phyloP scores from a whole-genome alignment of 2,888 invertebrate species.

The Polydesmus complanatus region DNA sequence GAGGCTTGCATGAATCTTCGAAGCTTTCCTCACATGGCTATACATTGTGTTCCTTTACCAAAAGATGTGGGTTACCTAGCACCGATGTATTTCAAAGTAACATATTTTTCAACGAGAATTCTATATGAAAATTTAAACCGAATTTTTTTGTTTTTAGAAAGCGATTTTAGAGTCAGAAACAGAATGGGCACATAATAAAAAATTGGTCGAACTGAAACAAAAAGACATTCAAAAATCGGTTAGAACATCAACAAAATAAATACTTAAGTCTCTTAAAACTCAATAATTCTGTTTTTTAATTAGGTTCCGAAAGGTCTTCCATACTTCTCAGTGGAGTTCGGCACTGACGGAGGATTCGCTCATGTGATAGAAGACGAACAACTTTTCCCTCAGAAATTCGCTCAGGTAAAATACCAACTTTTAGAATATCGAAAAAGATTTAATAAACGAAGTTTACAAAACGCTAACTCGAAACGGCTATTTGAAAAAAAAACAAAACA shows the following conservation, averaged over 20 bases:
- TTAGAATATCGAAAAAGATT: not conserved
- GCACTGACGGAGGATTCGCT: conserved; percentile 72
- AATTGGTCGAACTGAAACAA: conserved; percentile 54
- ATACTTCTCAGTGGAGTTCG: conserved; percentile 90
- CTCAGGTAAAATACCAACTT: conserved; percentile 46
- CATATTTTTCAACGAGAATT: not conserved
- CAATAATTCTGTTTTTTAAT: not conserved
- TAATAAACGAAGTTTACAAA: not conserved
- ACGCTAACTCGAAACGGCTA: not conserved
- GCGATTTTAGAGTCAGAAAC: conserved; percentile 86
- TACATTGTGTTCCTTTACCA: conserved; percentile 80
- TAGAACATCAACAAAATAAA: conserved; percentile 21
- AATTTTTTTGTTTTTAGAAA: conserved; percentile 43
- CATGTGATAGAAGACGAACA: conserved; percentile 92
- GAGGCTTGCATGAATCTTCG: conserved; percentile 67
- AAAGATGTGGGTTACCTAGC: conserved; percentile 72
- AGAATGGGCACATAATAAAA: conserved; percentile 92
- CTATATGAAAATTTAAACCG: not conserved
- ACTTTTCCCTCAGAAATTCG: conserved; percentile 75
- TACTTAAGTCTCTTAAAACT: not conserved
- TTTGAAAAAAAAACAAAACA: not conserved
- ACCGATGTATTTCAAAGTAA: conserved; percentile 83
- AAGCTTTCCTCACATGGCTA: conserved; percentile 63
- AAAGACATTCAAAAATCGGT: conserved; percentile 59
- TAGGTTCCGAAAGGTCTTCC: conserved; percentile 78